phyloP scores from a whole-genome alignment of 1,140 invertebrate species.

The Heliconius congener region DNA sequence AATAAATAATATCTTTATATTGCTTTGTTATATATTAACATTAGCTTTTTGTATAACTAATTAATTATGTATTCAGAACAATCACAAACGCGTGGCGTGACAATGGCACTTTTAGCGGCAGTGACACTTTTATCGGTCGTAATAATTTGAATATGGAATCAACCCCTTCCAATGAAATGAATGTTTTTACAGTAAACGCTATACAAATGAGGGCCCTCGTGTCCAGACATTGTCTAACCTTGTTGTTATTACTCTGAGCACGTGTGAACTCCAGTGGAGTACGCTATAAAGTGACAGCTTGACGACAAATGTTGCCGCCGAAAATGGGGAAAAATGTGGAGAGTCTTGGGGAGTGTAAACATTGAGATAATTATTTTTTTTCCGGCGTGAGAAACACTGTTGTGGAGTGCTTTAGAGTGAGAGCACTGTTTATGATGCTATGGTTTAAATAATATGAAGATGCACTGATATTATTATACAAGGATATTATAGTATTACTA shows the following conservation, averaged over 20 bases:
- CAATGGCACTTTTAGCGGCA: neutral
- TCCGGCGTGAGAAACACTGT: no score
- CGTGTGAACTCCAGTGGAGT: slow-evolving; percentile 16
- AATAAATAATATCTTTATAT: no score
- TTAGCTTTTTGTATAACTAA: neutral
- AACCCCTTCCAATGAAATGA: neutral
- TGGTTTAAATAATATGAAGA: no score
- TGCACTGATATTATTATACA: no score
- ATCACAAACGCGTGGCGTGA: neutral
- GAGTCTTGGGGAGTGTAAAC: neutral
- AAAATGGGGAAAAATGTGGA: slow-evolving; percentile 8
- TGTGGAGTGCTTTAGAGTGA: no score
- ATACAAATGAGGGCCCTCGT: neutral
- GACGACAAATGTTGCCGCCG: neutral
- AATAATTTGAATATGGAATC: slow-evolving; percentile 7
- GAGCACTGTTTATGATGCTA: no score
- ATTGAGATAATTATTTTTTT: neutral
- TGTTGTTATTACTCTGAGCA: slow-evolving; percentile 15
- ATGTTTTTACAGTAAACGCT: neutral
- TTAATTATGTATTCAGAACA: slow-evolving; percentile 10
- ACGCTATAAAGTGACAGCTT: neutral
- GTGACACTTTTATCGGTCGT: slow-evolving; percentile 3
- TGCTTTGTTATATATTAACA: no score
- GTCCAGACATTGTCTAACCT: neutral
- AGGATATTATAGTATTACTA: no score